Conservation (phyloP, 2,113 vertebrate species). For the Grammatotria lemairii region DNA sequence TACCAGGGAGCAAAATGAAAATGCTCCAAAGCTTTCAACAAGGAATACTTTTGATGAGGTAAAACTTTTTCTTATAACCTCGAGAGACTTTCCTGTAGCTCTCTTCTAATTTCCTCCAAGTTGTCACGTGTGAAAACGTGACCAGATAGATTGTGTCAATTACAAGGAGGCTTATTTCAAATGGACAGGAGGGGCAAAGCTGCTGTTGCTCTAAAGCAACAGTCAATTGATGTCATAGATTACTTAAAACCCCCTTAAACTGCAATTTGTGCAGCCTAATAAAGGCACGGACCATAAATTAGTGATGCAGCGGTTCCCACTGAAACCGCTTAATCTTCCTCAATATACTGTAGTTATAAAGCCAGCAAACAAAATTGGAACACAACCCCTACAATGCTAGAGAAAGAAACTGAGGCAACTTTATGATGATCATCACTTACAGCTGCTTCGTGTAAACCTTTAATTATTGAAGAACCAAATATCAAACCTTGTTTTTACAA, state of each 20-base stretch:
- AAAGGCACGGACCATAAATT: not conserved
- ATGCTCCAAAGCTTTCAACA: not conserved
- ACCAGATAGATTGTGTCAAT: conserved; percentile 24
- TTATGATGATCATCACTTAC: not conserved
- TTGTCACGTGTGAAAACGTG: not conserved
- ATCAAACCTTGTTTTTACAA: not conserved
- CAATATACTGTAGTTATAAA: not conserved
- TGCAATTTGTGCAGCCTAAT: not conserved
- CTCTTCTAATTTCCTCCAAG: not conserved
- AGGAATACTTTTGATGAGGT: not conserved
- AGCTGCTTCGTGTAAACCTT: not conserved
- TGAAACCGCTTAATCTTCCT: not conserved
- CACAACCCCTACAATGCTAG: not conserved
- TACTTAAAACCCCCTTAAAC: not conserved
- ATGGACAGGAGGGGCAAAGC: not conserved
- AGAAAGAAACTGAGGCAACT: not conserved
- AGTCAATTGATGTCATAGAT: conserved; percentile 5
- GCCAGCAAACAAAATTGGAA: not conserved
- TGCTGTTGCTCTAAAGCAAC: not conserved
- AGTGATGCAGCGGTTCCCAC: not conserved
- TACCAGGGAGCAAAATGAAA: not conserved
- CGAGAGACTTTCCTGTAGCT: not conserved
- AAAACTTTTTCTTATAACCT: not conserved
- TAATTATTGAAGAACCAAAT: not conserved
- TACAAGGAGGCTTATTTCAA: not conserved